A percentile compares a stretch with the other conserved stretches of the same genome.
These are phyloP conservation scores for Eupithecia subfuscata DNA, from an alignment of 2,888 invertebrate species.

Conservation along the genomic window DNA sequence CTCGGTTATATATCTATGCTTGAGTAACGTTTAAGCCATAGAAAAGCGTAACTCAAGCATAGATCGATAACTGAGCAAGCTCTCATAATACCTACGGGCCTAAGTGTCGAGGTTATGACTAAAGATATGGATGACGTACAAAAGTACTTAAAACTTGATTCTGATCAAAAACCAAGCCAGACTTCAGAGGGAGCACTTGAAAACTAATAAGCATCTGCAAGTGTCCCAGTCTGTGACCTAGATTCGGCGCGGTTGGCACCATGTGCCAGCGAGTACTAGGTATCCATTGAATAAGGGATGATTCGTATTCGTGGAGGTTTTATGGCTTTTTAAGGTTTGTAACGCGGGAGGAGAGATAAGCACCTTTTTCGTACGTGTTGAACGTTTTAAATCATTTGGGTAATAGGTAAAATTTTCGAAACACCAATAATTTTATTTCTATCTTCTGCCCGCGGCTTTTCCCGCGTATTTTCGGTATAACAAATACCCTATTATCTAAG, in stretches of 20 bases:
- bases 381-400: background rate
- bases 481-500: no score
- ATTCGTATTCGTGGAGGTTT: background rate
- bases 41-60: no score
- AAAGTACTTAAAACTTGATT: background rate
- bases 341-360: background rate
- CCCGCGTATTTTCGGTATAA: no score
- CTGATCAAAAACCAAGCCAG: conserved; percentile 15
- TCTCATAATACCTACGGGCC: no score
- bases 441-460: no score
- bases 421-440: background rate
- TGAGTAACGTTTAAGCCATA: no score
- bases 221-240: conserved; percentile 10
- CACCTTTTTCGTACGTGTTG: background rate
- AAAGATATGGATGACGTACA: no score
- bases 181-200: conserved; percentile 12
- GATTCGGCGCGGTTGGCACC: background rate
- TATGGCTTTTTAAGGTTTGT: background rate
- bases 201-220: conserved; percentile 11
- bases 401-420: background rate
- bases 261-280: background rate
- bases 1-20: no score
- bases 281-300: conserved; percentile 1
- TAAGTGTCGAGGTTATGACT: no score
- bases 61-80: no score